phyloP scores from a whole-genome alignment of 2,113 vertebrate genomes.

The Forbesichthys agassizii region DNA sequence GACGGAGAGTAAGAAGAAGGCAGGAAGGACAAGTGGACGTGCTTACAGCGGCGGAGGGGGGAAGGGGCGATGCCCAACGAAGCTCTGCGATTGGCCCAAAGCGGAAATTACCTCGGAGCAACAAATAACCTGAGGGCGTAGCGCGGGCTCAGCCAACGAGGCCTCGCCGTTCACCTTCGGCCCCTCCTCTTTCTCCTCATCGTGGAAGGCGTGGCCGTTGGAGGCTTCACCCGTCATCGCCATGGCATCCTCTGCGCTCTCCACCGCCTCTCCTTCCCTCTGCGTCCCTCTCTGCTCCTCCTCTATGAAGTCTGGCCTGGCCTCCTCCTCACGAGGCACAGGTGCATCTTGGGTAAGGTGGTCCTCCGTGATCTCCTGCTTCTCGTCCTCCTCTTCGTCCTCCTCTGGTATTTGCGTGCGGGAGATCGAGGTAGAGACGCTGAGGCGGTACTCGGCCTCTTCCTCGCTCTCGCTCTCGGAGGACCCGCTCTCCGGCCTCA shows the following conservation, averaged over 20 bases:
- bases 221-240: conserved; percentile 65
- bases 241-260: conserved; percentile 43
- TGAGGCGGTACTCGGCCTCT: conserved; percentile 90
- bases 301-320: conserved; percentile 1
- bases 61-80: conserved; percentile 47
- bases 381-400: conserved; percentile 58
- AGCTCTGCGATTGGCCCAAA: conserved; percentile 47
- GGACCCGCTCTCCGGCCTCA: conserved; percentile 79
- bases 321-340: conserved; percentile 28
- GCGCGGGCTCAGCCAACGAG: conserved; percentile 84
- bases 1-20: conserved; percentile 55
- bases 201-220: conserved; percentile 43
- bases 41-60: conserved; percentile 50
- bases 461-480: conserved; percentile 93
- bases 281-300: conserved; percentile 8
- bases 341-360: not conserved
- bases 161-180: conserved; percentile 90
- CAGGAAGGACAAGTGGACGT: conserved; percentile 24
- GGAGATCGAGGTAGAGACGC: conserved; percentile 73
- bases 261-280: conserved; percentile 36
- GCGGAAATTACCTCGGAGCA: conserved; percentile 98
- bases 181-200: conserved; percentile 73
- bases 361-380: not conserved
- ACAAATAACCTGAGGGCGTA: conserved; percentile 94
- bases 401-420: conserved; percentile 87